Percentiles rank a stretch among this genome's conserved stretches.
These are phyloP conservation scores for Papilio demoleus DNA, from an alignment of 2,888 invertebrate genomes.

Conservation along the genomic window DNA sequence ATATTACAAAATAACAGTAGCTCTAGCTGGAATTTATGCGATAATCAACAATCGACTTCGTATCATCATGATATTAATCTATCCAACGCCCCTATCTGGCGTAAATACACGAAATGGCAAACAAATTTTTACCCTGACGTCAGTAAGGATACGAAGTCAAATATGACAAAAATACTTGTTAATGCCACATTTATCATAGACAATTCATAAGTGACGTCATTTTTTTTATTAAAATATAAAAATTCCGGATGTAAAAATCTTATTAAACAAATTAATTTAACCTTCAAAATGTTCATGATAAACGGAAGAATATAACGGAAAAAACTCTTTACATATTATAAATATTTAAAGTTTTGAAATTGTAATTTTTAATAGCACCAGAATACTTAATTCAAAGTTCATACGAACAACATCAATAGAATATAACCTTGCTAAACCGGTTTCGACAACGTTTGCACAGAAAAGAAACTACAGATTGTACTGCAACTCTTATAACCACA, in stretches of 20 bases:
- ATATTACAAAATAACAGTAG: not conserved
- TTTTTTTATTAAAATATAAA: not conserved
- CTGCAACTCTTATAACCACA: not conserved
- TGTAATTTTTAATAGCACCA: not conserved
- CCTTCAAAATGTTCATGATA: not conserved
- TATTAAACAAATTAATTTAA: not conserved
- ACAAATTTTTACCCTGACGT: no score
- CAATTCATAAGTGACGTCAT: not conserved
- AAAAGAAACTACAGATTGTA: not conserved
- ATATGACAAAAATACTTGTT: no score
- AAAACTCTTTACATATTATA: not conserved
- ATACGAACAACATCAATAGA: constrained; percentile 31
- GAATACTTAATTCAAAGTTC: constrained; percentile 25
- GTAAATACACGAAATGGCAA: no score
- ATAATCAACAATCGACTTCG: no score
- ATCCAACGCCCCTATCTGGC: no score
- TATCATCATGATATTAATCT: no score
- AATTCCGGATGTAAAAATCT: not conserved
- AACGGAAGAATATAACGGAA: not conserved
- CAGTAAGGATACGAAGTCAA: no score
- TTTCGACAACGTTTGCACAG: constrained; percentile 12
- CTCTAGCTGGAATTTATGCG: no score
- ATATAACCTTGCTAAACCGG: constrained; percentile 36
- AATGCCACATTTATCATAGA: no score
- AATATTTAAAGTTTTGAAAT: not conserved